Percentiles rank a stretch among this genome's conserved stretches.
Conservation (phyloP, 1,140 invertebrate species). For the Popillia japonica region DNA sequence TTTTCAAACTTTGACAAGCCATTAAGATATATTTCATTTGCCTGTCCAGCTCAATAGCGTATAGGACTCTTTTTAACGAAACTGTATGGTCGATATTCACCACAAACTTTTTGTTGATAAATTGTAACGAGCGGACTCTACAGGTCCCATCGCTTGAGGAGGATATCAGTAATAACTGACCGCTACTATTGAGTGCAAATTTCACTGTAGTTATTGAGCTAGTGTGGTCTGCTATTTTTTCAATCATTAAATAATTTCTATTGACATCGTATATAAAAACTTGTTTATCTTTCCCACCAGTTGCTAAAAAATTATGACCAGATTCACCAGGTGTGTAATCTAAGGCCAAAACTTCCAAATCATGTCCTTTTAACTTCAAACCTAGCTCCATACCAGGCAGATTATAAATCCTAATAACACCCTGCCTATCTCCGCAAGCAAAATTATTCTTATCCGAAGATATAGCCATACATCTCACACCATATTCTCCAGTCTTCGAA, state of each 20-base stretch:
- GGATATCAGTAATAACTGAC: background rate
- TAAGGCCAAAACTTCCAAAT: background rate
- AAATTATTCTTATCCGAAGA: slow-evolving; percentile 13
- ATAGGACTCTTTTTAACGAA: background rate
- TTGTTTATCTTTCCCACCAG: background rate
- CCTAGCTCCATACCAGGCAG: background rate
- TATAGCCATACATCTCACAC: background rate
- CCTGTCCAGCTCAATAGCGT: background rate
- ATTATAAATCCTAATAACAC: background rate
- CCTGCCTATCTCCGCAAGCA: background rate
- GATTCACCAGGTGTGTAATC: background rate
- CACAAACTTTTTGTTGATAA: background rate
- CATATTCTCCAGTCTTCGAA: background rate
- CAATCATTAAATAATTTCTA: background rate
- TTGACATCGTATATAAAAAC: slow-evolving; percentile 12
- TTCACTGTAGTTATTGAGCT: slow-evolving; percentile 1
- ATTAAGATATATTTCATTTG: background rate
- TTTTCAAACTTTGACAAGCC: slow-evolving; percentile 24
- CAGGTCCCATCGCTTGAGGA: background rate
- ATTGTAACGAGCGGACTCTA: background rate
- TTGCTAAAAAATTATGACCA: background rate
- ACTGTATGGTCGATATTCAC: background rate
- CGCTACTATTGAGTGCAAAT: background rate
- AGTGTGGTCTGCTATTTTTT: slow-evolving; percentile 9
- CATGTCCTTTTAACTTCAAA: background rate